Evolutionary conservation across 2,888 invertebrate species (phyloP).

Genomic region (Andrena chrysosceles): DNA sequence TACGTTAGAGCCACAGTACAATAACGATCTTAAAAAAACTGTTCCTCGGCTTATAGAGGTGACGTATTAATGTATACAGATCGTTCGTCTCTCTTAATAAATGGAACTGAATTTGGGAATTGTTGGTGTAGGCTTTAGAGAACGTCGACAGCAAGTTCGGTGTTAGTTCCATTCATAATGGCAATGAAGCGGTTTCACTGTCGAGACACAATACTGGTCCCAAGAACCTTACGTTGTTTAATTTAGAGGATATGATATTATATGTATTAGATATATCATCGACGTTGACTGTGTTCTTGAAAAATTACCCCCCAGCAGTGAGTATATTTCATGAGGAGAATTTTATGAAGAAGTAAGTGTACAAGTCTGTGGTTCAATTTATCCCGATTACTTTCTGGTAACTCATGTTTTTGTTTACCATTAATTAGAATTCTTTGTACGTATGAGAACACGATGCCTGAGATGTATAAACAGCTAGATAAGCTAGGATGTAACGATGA

Average conservation of each 20-base stretch:
- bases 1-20: slow-evolving; percentile 86
- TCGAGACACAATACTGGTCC: slow-evolving; percentile 63
- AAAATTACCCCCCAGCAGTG: slow-evolving; percentile 88
- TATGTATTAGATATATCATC: slow-evolving; percentile 90
- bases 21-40: slow-evolving; percentile 66
- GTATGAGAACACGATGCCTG: slow-evolving; percentile 91
- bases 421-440: slow-evolving; percentile 89
- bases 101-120: slow-evolving; percentile 11
- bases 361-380: slow-evolving; percentile 7
- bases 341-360: slow-evolving; percentile 85
- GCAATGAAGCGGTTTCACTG: slow-evolving; percentile 74
- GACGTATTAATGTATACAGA: slow-evolving; percentile 31
- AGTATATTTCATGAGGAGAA: slow-evolving; percentile 86
- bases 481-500: slow-evolving; percentile 84
- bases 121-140: slow-evolving; percentile 81
- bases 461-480: slow-evolving; percentile 88
- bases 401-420: neutral
- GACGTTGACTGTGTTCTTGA: slow-evolving; percentile 89
- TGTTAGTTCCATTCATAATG: slow-evolving; percentile 72
- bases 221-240: slow-evolving; percentile 83
- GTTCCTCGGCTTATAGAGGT: slow-evolving; percentile 68
- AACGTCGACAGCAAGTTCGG: slow-evolving; percentile 79
- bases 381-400: slow-evolving; percentile 10
- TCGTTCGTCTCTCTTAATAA: slow-evolving; percentile 1
- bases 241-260: slow-evolving; percentile 89